Base-by-base conservation (phyloP, 2,888 invertebrate species). In the Pyrocoelia pectoralis region DNA sequence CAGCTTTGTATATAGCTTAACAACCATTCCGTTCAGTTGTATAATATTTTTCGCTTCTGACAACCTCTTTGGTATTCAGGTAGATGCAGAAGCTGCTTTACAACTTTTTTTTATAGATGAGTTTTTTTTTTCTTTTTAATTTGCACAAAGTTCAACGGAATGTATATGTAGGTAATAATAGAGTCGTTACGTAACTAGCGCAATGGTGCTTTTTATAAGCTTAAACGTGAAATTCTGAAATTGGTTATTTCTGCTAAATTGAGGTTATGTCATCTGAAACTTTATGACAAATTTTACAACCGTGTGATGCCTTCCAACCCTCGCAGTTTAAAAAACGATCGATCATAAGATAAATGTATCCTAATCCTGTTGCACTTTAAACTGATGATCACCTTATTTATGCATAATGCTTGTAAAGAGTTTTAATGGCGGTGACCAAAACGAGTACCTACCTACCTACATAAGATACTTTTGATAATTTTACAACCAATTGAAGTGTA, bases 1-100 rank as follows among this genome's bases (percentile, higher is more conserved):
- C 43, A 41, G 60, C 55, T 60, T 60, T 57, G 56, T 49, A 50
- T 15, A 33, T 18, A 52, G 13, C 15, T 38, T 24, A 24, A 24
- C 24, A 24, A 24, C 24, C 8, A 24, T 24, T 8, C 8, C 8
- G 24, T n/a, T n/a, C n/a, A n/a, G n/a, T n/a, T 24, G 24, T 24
- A 24, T 33, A 33, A 24, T 24, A 24, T 24, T 28, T 61, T 50
- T 55, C n/a, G 53, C 60, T 48, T 49, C 54, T 60, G 60, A 60
- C 60, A 59, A 53, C 53, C 33, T 57, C 13, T 49, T 12, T 41
- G 33, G 46, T 50, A 29, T 52, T 19, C 61, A 50, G 50, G 29
- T 55, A 38, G 43, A 48, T 13, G 43, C 61, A 56, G 61, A 56
- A 61, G 61, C 61, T 15, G 61, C 24, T 29, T 52, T 61, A 56